These are phyloP conservation scores for Chrysopilus asiliformis DNA, from an alignment of 2,888 invertebrate species.

Conservation along the genomic window DNA sequence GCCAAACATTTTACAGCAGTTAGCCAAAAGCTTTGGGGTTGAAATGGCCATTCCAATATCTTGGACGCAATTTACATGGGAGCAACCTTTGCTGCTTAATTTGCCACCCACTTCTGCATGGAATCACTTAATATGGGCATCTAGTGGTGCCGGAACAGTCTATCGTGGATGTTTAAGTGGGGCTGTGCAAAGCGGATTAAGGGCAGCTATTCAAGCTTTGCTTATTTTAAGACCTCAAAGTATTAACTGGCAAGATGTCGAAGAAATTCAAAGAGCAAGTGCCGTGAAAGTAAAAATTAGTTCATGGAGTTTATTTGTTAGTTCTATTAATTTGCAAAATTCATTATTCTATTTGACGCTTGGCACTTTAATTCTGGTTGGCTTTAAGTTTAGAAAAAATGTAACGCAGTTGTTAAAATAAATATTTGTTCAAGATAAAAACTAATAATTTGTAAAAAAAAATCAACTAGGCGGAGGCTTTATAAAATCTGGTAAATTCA, in stretches of 20 bases:
- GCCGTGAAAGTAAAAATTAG: constrained; percentile 9
- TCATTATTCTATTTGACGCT: constrained; percentile 20
- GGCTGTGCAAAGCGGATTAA: constrained; percentile 30
- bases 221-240: constrained; percentile 28
- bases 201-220: constrained; percentile 27
- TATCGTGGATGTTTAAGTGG: constrained; percentile 31
- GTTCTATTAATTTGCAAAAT: constrained; percentile 30
- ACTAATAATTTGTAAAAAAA: too few species aligned
- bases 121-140: constrained; percentile 30
- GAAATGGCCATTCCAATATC: constrained; percentile 23
- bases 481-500: too few species aligned
- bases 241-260: constrained; percentile 27
- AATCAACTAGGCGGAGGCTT: too few species aligned
- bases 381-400: too few species aligned
- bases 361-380: too few species aligned
- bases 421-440: too few species aligned
- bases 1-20: constrained; percentile 18
- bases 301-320: constrained; percentile 17
- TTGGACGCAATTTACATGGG: constrained; percentile 20
- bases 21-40: constrained; percentile 22
- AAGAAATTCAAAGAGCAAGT: constrained; percentile 21
- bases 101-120: constrained; percentile 26
- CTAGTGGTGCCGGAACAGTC: constrained; percentile 23
- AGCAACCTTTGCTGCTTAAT: constrained; percentile 18
- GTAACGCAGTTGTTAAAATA: too few species aligned